Percentiles rank a stretch among this genome's conserved stretches.
Evolutionary conservation across 1,140 invertebrate species (phyloP).

Genomic region (Babylonia areolata): DNA sequence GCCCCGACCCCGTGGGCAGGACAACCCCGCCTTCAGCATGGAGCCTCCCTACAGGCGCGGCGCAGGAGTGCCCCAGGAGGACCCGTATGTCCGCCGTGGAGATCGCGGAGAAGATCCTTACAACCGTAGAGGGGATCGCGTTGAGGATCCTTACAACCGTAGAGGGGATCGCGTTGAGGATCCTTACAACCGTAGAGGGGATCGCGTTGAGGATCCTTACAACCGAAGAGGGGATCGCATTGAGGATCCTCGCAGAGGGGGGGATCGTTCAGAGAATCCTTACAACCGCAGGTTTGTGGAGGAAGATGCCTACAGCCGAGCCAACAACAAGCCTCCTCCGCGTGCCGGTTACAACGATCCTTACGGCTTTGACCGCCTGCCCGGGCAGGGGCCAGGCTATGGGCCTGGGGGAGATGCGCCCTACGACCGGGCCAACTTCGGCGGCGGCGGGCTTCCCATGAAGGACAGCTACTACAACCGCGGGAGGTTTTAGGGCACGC

Average conservation of each 20-base stretch:
- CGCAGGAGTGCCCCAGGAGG: too few relatives aligned
- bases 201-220: background rate
- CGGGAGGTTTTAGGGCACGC: background rate
- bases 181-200: background rate
- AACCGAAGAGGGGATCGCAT: background rate
- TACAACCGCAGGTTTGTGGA: background rate
- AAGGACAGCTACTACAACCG: background rate
- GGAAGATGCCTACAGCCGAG: background rate
- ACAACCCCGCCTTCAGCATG: background rate
- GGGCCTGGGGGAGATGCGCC: background rate
- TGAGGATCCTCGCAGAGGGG: background rate
- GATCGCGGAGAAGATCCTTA: background rate
- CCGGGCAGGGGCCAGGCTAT: background rate
- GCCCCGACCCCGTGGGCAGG: background rate
- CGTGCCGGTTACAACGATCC: slow-evolving; percentile 18
- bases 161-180: background rate
- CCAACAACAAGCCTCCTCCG: background rate
- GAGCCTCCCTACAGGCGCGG: background rate
- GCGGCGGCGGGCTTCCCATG: background rate
- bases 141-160: background rate
- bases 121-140: background rate
- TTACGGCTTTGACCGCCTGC: background rate
- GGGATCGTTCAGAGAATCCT: background rate
- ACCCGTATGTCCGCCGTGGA: background rate
- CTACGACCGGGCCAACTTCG: background rate